Base-by-base conservation (phyloP, 2,797 vertebrate genomes). In the Molossus alvarezi region DNA sequence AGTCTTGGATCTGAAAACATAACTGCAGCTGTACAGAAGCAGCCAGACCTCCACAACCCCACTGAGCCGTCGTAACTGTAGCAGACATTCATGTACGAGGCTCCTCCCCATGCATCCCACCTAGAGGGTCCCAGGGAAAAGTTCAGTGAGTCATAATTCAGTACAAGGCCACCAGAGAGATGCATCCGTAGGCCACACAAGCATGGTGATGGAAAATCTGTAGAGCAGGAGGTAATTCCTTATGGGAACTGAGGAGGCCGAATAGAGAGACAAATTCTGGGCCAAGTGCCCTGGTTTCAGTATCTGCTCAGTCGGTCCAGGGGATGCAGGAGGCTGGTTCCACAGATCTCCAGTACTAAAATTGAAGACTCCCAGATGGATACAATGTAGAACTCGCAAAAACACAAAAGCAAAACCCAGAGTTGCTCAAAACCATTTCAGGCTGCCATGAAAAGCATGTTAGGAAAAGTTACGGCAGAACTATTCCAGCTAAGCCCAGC, bases 151-250 rank as follows among this genome's bases (percentile, higher is more conserved):
- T 33, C 71, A 45, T 33, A 27, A 17, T 33, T 62, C 29, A 21
- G 18, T 14, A 27, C 53, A 7, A 41, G 41, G 18, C 48, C 94
- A 81, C 48, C 14, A 41, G 53, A 18, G 25, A 65, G 45, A 81
- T 2, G 55, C 25, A 69, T 5, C 72, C 41, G 55, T 4, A 9
- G 64, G 17, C 69, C 37, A 27, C 33, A 2, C 0, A 0, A 55
- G 41, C 27, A 11, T 6, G 1, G 55, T 3, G 45, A 75, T 13
- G 2, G 9, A 23, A 45, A 79, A 53, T 27, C 67, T 11, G 1
- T 0, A n/a, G 27, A 37, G 29, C 37, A 21, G 0, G 1, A 37
- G 41, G 27, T 60, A 21, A 79, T 9, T 67, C 58, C 71, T 48
- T 11, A 10, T 5, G 17, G 25, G 7, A 33, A 55, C 4, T 1